phyloP scores from a whole-genome alignment of 1,140 invertebrate genomes.

The Melanaphis sacchari region DNA sequence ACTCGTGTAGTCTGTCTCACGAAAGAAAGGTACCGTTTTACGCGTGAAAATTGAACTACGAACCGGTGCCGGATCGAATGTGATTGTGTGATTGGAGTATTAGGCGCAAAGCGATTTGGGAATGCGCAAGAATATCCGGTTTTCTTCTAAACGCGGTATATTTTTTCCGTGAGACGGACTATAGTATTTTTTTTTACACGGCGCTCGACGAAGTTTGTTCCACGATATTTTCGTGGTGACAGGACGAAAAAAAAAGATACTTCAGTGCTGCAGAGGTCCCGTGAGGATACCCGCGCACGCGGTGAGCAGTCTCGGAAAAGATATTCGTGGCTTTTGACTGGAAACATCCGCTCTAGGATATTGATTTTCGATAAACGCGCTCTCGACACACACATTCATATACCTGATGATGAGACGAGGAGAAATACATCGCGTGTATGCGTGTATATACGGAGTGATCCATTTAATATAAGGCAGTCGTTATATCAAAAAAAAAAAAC shows the following conservation, averaged over 20 bases:
- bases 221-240: too few relatives aligned
- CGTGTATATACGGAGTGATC: neutral
- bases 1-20: too few relatives aligned
- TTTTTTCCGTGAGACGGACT: too few relatives aligned
- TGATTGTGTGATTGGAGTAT: too few relatives aligned
- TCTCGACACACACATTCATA: neutral
- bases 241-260: neutral
- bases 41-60: too few relatives aligned
- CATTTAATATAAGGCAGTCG: neutral
- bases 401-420: neutral
- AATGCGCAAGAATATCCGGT: too few relatives aligned
- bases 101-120: too few relatives aligned
- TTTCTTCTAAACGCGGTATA: too few relatives aligned
- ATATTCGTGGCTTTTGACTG: neutral
- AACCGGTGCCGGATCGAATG: too few relatives aligned
- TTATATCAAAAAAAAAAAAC: neutral
- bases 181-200: too few relatives aligned
- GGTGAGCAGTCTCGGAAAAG: neutral
- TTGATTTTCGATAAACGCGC: neutral
- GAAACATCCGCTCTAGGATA: neutral
- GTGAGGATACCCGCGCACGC: neutral
- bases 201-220: too few relatives aligned
- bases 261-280: neutral
- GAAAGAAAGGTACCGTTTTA: too few relatives aligned
- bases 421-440: neutral